Percentiles rank a stretch among this genome's conserved stretches.
Evolutionary conservation across 2,113 vertebrate species (phyloP).

Genomic region (Orthonyx spaldingii): DNA sequence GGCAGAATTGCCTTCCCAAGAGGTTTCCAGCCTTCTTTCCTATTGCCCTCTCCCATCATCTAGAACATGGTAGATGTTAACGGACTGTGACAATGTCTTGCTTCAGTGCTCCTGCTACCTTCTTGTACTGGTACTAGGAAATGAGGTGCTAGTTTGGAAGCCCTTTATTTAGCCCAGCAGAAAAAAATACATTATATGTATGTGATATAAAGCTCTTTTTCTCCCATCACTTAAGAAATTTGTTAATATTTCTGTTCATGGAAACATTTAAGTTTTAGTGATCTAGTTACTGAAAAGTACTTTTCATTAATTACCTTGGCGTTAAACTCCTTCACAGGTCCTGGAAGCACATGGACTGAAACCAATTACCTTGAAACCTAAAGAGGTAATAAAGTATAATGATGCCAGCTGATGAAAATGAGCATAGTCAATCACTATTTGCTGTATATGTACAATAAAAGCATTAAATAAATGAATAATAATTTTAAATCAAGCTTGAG

Average conservation of each 20-base stretch:
- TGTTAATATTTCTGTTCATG: not conserved
- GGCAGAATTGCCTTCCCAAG: not conserved
- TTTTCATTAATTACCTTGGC: not conserved
- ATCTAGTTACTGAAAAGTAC: not conserved
- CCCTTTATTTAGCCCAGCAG: not conserved
- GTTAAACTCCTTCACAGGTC: slow-evolving; percentile 76
- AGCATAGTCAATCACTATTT: not conserved
- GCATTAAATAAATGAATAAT: not conserved
- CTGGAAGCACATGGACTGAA: slow-evolving; percentile 92
- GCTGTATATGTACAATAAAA: not conserved
- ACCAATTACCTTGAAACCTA: slow-evolving; percentile 90
- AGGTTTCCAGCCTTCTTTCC: not conserved
- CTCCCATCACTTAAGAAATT: not conserved
- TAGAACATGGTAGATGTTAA: not conserved
- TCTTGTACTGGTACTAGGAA: not conserved
- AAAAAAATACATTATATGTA: not conserved
- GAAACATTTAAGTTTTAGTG: not conserved
- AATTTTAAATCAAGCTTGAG: not conserved
- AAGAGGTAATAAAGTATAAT: slow-evolving; percentile 83
- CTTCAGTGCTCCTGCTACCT: not conserved
- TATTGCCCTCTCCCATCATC: not conserved
- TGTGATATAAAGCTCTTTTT: not conserved
- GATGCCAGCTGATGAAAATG: not conserved
- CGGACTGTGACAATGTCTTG: not conserved
- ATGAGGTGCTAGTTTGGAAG: not conserved